Percentiles rank a stretch among this genome's conserved stretches.
phyloP scores from a whole-genome alignment of 2,888 invertebrate species.

The Byasa hedistus region DNA sequence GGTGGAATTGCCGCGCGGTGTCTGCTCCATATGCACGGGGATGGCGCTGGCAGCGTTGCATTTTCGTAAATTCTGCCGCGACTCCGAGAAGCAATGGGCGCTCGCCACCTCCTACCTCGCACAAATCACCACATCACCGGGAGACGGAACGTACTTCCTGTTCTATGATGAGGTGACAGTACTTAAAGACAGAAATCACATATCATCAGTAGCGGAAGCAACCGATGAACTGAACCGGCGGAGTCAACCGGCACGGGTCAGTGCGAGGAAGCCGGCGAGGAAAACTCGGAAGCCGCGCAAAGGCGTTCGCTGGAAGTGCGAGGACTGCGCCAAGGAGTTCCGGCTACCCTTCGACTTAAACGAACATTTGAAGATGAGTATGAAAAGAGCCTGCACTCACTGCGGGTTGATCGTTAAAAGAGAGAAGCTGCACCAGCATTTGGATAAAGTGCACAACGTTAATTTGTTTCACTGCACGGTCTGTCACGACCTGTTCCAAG shows the following conservation, averaged over 20 bases:
- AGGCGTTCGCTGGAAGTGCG: conserved; percentile 41
- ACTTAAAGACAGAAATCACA: conserved; percentile 42
- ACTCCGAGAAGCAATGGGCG: conserved; percentile 53
- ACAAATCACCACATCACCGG: conserved; percentile 37
- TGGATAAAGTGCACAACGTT: conserved; percentile 43
- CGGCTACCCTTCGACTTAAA: conserved; percentile 45
- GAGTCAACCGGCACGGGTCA: not conserved
- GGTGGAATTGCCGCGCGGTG: conserved; percentile 51
- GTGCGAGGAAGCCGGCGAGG: conserved; percentile 19
- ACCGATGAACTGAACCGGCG: conserved; percentile 40
- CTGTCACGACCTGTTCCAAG: conserved; percentile 52
- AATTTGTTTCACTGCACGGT: conserved; percentile 41
- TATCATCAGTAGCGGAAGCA: conserved; percentile 37
- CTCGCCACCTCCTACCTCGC: conserved; percentile 42
- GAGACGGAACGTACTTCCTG: conserved; percentile 51
- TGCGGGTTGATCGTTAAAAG: conserved; percentile 50
- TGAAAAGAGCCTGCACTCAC: conserved; percentile 47
- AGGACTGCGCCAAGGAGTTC: conserved; percentile 54
- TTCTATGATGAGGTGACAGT: conserved; percentile 42
- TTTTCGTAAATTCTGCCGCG: conserved; percentile 51
- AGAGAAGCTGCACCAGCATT: conserved; percentile 49
- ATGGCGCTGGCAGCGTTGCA: conserved; percentile 47
- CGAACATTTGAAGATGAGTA: conserved; percentile 52
- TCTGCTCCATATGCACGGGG: conserved; percentile 56
- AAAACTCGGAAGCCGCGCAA: conserved; percentile 8